Evolutionary conservation across 1,140 invertebrate genomes (phyloP).

Genomic region (Branchinecta lynchi): DNA sequence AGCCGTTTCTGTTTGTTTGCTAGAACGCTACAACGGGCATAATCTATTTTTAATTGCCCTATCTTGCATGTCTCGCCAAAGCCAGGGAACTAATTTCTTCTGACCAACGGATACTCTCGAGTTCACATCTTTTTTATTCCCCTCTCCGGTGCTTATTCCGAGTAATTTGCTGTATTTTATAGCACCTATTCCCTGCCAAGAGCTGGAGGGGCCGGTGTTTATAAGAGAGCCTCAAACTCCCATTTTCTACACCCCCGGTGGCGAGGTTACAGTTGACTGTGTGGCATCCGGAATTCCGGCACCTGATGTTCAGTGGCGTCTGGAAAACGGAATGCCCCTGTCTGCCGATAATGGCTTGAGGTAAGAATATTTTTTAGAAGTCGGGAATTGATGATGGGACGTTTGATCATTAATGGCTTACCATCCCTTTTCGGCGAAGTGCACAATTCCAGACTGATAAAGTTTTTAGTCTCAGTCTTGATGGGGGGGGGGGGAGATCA

Average conservation of each 20-base stretch:
- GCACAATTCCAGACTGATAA: too few relatives aligned
- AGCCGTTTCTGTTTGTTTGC: too few relatives aligned
- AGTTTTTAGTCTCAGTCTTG: too few relatives aligned
- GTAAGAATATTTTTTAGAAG: background rate
- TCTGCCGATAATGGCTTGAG: background rate
- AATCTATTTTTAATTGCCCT: too few relatives aligned
- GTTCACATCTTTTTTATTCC: background rate
- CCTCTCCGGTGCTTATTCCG: background rate
- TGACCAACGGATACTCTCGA: too few relatives aligned
- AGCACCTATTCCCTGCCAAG: background rate
- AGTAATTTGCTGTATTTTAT: conserved; percentile 7
- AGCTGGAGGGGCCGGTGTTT: background rate
- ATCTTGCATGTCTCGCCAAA: too few relatives aligned
- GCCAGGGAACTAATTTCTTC: too few relatives aligned
- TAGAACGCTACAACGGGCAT: too few relatives aligned
- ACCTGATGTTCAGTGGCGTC: background rate
- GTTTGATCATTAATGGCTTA: too few relatives aligned
- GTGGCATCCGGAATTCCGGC: background rate
- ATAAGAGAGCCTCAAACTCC: background rate
- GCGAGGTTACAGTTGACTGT: conserved; percentile 3
- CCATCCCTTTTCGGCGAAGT: too few relatives aligned
- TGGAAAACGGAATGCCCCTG: background rate
- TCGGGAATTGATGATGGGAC: too few relatives aligned
- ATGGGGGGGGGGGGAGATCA: too few relatives aligned
- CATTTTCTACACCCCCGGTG: background rate